These are phyloP conservation scores for Synanthedon andrenaeformis DNA, from an alignment of 2,888 invertebrate species.

Conservation along the genomic window DNA sequence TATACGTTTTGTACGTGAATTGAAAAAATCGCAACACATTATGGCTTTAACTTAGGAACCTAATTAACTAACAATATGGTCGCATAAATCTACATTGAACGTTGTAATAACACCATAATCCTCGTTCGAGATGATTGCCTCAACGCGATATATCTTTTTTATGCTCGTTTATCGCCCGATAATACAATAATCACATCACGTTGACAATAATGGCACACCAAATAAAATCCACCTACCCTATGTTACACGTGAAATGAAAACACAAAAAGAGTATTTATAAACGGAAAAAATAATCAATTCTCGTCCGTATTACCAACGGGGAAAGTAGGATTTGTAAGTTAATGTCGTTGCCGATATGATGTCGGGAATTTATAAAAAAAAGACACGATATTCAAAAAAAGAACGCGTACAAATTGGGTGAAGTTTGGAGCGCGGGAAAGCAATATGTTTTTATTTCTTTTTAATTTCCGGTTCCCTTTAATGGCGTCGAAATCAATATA, in stretches of 20 bases:
- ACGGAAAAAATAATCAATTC: conserved; percentile 1
- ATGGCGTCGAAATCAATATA: conserved; percentile 70
- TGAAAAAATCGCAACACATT: no score
- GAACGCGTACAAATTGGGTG: conserved; percentile 64
- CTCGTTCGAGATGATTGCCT: conserved; percentile 53
- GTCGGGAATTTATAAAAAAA: conserved; percentile 21
- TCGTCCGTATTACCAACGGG: conserved; percentile 6
- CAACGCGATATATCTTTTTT: conserved; percentile 61
- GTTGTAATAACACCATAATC: conserved; percentile 56
- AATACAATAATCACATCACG: conserved; percentile 67
- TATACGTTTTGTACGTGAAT: no score
- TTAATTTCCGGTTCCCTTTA: conserved; percentile 68
- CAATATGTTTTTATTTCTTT: conserved; percentile 69
- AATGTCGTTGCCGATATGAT: conserved; percentile 15
- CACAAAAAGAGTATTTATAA: conserved; percentile 21
- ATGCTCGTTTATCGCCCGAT: conserved; percentile 64
- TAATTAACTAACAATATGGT: conserved; percentile 38
- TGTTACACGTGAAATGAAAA: conserved; percentile 29
- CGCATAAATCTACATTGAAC: conserved; percentile 57
- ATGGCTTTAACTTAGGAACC: conserved; percentile 13
- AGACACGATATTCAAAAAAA: conserved; percentile 44
- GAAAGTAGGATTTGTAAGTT: conserved; percentile 17
- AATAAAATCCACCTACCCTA: conserved; percentile 65
- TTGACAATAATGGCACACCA: conserved; percentile 66
- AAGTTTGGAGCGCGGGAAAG: conserved; percentile 64